These are phyloP conservation scores for Drosophila pectinifera DNA, from an alignment of 1,140 invertebrate genomes.

Conservation along the genomic window DNA sequence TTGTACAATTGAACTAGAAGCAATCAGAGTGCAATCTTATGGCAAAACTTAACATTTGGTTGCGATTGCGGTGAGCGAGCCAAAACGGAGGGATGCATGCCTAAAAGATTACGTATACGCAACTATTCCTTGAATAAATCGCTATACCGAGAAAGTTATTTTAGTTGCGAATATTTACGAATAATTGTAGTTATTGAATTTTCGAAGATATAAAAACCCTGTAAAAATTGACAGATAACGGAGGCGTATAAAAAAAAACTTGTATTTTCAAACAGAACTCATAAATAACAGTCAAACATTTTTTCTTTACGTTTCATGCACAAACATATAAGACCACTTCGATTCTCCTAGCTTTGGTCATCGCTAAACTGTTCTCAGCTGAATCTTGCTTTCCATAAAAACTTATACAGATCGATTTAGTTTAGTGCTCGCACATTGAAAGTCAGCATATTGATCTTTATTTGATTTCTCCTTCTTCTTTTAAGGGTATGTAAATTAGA, in stretches of 20 bases:
- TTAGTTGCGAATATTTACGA: no score
- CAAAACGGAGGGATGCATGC: conserved; percentile 11
- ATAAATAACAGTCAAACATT: neutral
- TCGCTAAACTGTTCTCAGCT: no score
- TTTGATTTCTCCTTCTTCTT: neutral
- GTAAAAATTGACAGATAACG: neutral
- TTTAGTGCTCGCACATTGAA: no score
- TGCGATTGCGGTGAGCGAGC: conserved; percentile 37
- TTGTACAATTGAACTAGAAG: conserved; percentile 54
- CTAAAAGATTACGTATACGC: neutral
- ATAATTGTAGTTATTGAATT: no score
- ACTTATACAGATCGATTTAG: no score
- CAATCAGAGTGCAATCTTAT: conserved; percentile 48
- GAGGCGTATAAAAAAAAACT: neutral
- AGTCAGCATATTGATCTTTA: neutral
- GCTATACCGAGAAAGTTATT: neutral
- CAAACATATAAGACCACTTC: no score
- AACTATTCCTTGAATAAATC: conserved; percentile 15
- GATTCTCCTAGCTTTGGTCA: no score
- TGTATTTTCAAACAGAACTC: neutral
- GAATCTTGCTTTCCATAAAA: no score
- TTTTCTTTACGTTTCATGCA: no score
- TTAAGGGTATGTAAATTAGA: neutral
- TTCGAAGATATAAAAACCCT: no score
- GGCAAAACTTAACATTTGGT: conserved; percentile 45